Percentiles rank a stretch among this genome's conserved stretches.
These are phyloP conservation scores for Solen grandis DNA, from an alignment of 1,140 invertebrate genomes.

Conservation along the genomic window DNA sequence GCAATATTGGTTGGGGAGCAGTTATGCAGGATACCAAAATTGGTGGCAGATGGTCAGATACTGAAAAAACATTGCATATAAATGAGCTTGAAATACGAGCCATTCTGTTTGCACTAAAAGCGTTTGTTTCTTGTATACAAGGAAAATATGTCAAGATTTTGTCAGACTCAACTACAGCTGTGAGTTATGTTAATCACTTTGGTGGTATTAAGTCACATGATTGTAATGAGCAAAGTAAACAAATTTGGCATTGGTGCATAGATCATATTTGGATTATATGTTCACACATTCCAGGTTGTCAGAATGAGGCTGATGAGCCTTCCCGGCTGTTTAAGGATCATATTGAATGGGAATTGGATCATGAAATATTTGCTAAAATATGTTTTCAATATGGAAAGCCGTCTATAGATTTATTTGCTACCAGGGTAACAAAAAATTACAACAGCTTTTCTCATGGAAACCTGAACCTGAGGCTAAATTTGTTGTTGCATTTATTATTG, in stretches of 20 bases:
- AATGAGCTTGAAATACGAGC: background rate
- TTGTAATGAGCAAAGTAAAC: background rate
- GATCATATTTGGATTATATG: background rate
- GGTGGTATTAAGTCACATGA: slow-evolving; percentile 21
- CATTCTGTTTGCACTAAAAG: background rate
- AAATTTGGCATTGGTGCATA: slow-evolving; percentile 11
- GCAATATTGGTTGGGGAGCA: background rate
- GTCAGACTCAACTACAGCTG: background rate
- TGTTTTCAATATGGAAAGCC: background rate
- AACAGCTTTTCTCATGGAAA: slow-evolving; percentile 4
- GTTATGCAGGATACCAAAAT: background rate
- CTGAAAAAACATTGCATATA: background rate
- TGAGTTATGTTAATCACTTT: slow-evolving; percentile 9
- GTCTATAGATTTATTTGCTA: slow-evolving; percentile 21
- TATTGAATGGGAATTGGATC: background rate
- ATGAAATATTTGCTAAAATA: background rate
- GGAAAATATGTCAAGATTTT: background rate
- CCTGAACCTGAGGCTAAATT: slow-evolving; percentile 25
- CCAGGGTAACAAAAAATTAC: background rate
- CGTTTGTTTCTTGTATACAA: background rate
- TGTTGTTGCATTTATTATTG: background rate
- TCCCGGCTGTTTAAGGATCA: slow-evolving; percentile 5
- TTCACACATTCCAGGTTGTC: background rate
- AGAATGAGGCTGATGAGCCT: background rate
- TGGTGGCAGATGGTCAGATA: slow-evolving; percentile 1